Evolutionary conservation across 1,140 invertebrate species (phyloP).

Genomic region (Scaptomyza montana): DNA sequence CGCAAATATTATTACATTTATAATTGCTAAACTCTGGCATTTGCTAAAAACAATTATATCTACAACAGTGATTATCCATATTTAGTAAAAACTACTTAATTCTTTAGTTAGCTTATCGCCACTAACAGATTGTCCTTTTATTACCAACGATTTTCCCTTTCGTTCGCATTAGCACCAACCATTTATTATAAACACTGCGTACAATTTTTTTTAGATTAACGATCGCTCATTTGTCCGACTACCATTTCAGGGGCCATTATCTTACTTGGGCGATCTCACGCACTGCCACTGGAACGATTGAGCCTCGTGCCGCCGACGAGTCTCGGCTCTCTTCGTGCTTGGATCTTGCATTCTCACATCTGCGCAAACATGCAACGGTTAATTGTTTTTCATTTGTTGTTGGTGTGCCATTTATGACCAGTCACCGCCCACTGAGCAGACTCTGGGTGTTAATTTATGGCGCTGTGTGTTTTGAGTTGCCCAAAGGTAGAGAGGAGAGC

Average conservation of each 20-base stretch:
- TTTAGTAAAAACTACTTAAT: not conserved
- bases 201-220: conserved; percentile 63
- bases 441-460: conserved; percentile 74
- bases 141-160: conserved; percentile 5
- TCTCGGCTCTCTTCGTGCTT: conserved; percentile 8
- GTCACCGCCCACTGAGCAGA: conserved; percentile 59
- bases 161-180: conserved; percentile 9
- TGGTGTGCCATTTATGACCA: conserved; percentile 56
- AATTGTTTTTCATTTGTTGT: conserved; percentile 75
- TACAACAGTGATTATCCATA: not conserved
- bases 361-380: conserved; percentile 54
- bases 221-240: conserved; percentile 73
- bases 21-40: not conserved
- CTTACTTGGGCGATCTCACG: conserved; percentile 58
- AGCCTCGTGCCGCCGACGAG: conserved; percentile 9
- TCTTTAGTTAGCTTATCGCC: not conserved
- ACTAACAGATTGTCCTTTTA: not conserved
- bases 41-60: not conserved
- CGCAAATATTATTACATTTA: too few species aligned
- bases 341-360: conserved; percentile 34
- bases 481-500: conserved; percentile 1
- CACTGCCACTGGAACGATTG: conserved; percentile 44
- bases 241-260: conserved; percentile 53
- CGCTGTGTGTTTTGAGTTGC: conserved; percentile 16
- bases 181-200: conserved; percentile 13